Conservation (phyloP, 2,113 vertebrate genomes). For the Heliornis fulica region DNA sequence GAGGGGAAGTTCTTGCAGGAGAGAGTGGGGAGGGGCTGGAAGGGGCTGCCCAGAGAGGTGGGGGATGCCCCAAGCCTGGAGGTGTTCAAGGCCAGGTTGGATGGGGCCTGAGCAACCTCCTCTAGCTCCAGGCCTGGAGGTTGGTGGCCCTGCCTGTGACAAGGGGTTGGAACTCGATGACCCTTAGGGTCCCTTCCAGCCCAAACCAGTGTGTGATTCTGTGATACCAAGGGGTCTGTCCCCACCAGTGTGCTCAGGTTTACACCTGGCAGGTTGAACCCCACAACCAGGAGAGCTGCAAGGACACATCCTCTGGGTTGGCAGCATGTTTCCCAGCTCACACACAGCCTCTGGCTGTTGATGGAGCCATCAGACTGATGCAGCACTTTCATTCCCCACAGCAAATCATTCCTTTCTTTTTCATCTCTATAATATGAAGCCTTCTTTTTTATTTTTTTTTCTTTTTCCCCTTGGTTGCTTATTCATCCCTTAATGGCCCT, state of each 20-base stretch:
- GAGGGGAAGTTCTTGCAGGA: no score
- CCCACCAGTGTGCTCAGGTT: neutral
- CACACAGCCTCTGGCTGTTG: neutral
- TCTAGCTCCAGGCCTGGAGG: no score
- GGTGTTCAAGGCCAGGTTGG: neutral
- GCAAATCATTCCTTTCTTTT: neutral
- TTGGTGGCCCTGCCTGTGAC: no score
- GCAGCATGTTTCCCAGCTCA: neutral
- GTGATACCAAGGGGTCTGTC: neutral
- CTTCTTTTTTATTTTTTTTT: neutral
- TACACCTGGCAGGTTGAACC: neutral
- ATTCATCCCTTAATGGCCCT: constrained; percentile 21
- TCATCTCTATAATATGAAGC: neutral
- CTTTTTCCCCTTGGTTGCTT: neutral
- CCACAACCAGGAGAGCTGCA: neutral
- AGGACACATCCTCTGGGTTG: rapidly evolving
- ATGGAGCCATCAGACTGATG: neutral
- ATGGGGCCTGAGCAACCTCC: neutral
- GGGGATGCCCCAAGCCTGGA: neutral
- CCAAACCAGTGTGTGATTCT: no score
- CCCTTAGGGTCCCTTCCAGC: no score
- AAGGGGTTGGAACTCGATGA: no score
- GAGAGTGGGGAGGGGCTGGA: no score
- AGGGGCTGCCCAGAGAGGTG: no score
- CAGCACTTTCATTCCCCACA: neutral